Conservation (phyloP, 2,888 invertebrate genomes). For the Stegana nigrithorax region DNA sequence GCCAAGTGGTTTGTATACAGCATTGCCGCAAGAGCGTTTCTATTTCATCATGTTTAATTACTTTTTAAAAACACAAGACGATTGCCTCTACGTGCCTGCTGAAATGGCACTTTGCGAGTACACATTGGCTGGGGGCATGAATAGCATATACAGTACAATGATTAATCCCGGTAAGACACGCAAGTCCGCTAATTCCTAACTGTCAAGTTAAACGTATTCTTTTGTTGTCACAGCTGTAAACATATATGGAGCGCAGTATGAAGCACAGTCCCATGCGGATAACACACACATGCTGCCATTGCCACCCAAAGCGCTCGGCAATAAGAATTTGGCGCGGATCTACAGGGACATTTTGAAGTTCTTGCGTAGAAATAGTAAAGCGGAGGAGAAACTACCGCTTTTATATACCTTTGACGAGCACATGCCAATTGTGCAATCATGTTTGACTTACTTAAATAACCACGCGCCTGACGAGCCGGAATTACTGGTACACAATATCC, state of each 20-base stretch:
- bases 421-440: conserved; percentile 58
- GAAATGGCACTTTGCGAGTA: conserved; percentile 71
- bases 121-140: conserved; percentile 68
- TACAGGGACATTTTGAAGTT: conserved; percentile 67
- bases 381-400: conserved; percentile 58
- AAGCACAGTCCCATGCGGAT: conserved; percentile 67
- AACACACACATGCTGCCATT: conserved; percentile 69
- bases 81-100: conserved; percentile 69
- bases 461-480: conserved; percentile 36
- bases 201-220: no score
- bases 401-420: conserved; percentile 66
- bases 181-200: no score
- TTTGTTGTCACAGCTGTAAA: conserved; percentile 46
- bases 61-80: conserved; percentile 51
- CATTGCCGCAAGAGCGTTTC: conserved; percentile 51
- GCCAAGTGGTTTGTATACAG: conserved; percentile 46
- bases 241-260: conserved; percentile 68
- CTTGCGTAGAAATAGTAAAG: conserved; percentile 43
- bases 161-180: conserved; percentile 70
- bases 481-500: conserved; percentile 54
- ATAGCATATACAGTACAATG: conserved; percentile 64
- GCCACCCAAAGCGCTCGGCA: conserved; percentile 66
- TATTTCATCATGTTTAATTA: conserved; percentile 63
- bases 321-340: conserved; percentile 56
- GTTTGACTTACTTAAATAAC: conserved; percentile 52